Evolutionary conservation across 2,888 invertebrate genomes (phyloP).

Genomic region (Temnothorax rugatulus): DNA sequence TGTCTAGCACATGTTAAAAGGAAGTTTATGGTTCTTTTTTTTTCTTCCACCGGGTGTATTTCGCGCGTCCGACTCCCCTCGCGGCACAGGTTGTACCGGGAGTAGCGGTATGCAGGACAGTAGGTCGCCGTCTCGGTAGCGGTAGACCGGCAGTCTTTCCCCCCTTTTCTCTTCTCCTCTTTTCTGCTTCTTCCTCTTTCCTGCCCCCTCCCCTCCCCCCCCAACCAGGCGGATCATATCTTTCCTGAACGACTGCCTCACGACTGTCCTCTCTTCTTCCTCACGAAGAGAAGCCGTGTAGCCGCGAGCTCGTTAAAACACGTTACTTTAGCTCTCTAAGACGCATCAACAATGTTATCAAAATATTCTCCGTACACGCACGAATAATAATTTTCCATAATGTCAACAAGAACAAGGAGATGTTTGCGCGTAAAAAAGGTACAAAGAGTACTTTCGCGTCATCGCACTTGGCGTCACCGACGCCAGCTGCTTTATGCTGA

Average conservation of each 20-base stretch:
- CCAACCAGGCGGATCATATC: constrained; percentile 5
- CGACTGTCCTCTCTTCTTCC: neutral
- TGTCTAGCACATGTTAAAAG: constrained; percentile 3
- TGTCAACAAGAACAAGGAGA: neutral
- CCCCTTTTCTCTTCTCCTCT: constrained; percentile 19
- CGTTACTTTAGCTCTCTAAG: neutral
- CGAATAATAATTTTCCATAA: constrained; percentile 9
- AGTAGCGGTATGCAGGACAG: constrained; percentile 82
- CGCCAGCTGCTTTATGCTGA: constrained; percentile 6
- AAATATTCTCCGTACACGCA: neutral
- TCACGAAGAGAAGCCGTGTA: neutral
- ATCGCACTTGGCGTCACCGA: neutral
- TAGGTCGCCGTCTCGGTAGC: constrained; percentile 77
- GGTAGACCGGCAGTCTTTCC: constrained; percentile 24
- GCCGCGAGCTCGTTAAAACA: neutral
- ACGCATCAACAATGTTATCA: neutral
- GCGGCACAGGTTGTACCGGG: constrained; percentile 31
- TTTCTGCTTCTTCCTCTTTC: constrained; percentile 30
- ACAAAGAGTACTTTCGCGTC: constrained; percentile 4
- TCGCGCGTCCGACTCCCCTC: neutral
- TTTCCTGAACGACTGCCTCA: neutral
- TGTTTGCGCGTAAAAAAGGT: neutral
- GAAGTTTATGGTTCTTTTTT: neutral
- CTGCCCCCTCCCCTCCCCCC: neutral
- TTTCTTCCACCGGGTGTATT: neutral